Conservation (phyloP, 1,140 invertebrate genomes). For the Atta cephalotes region DNA sequence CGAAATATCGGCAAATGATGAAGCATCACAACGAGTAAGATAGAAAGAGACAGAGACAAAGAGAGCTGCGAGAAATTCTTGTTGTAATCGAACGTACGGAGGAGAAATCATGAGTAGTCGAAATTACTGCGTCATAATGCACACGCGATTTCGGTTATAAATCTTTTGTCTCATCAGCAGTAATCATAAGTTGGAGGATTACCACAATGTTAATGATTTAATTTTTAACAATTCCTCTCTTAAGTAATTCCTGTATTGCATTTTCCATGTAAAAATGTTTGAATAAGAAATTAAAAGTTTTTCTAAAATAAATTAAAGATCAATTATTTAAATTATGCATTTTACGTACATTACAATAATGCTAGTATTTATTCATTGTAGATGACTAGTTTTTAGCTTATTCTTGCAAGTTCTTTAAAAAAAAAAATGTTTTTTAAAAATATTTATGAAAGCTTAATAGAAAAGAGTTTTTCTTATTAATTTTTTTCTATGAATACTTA, state of each 20-base stretch:
- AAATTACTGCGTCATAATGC: constrained; percentile 64
- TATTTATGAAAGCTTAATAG: constrained; percentile 8
- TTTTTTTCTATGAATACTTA: background rate
- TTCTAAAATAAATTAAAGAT: background rate
- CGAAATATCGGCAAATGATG: constrained; percentile 74
- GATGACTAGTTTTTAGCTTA: background rate
- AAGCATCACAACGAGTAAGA: constrained; percentile 69
- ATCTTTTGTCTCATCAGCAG: background rate
- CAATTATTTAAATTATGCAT: background rate
- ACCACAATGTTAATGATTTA: background rate
- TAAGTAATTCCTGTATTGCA: background rate
- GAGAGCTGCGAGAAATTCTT: constrained; percentile 49
- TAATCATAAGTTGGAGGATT: constrained; percentile 36
- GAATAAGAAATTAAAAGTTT: background rate
- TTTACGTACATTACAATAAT: background rate
- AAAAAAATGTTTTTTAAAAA: background rate
- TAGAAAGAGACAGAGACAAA: constrained; percentile 3
- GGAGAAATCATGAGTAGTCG: constrained; percentile 69
- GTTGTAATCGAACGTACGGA: constrained; percentile 58
- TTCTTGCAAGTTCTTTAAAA: too few species aligned
- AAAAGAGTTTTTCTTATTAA: background rate
- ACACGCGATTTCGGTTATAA: constrained; percentile 43
- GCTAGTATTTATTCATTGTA: background rate
- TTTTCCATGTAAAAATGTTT: background rate
- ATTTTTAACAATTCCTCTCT: background rate